These are phyloP conservation scores for Aspiorhynchus laticeps DNA, from an alignment of 2,113 vertebrate genomes.

Conservation along the genomic window DNA sequence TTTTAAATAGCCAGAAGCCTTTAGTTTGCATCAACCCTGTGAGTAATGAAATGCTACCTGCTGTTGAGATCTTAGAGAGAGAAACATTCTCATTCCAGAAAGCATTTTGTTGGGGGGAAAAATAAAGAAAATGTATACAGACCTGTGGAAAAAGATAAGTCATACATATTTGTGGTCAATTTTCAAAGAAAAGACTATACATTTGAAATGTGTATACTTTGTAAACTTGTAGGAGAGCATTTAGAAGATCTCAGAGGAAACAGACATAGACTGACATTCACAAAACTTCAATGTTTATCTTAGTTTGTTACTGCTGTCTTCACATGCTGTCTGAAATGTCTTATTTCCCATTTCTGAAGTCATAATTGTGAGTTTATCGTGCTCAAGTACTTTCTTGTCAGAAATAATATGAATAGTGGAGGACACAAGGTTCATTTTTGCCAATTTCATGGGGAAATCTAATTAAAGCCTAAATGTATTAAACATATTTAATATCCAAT, in stretches of 20 bases:
- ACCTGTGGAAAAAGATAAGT: neutral
- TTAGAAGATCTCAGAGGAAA: neutral
- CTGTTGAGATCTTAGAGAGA: neutral
- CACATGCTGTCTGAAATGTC: no score
- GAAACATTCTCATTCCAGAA: neutral
- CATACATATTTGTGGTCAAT: neutral
- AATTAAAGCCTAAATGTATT: no score
- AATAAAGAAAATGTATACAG: neutral
- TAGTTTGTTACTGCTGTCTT: neutral
- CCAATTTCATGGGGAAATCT: no score
- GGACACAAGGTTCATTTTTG: no score
- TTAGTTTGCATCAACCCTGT: neutral
- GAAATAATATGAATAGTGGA: no score
- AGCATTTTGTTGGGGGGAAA: neutral
- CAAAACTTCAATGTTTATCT: neutral
- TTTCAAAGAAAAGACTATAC: neutral
- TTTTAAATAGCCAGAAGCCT: neutral
- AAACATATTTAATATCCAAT: no score
- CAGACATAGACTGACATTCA: neutral
- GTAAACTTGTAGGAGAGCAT: neutral
- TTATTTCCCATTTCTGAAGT: no score
- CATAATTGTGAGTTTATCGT: no score
- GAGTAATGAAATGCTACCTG: neutral
- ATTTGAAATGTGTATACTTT: neutral
- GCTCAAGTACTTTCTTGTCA: no score